Base-by-base conservation (phyloP, 2,113 vertebrate genomes). In the Ciconia maguari region DNA sequence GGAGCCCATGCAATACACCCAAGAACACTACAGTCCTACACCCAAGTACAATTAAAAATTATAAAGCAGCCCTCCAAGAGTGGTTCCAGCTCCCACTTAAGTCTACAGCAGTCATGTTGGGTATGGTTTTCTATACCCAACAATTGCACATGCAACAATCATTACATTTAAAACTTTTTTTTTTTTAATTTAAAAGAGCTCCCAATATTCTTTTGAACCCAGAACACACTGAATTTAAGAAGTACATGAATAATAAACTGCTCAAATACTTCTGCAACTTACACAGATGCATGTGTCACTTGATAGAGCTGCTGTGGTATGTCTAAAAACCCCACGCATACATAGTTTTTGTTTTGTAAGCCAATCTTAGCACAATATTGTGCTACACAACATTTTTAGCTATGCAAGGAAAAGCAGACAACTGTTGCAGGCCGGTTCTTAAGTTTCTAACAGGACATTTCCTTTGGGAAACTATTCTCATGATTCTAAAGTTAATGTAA, bases 1-100 rank as follows among this genome's bases (percentile, higher is more conserved):
- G 96, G 94, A 98, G 98, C 97, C 98, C 98, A 98, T 99, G 99
- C 99, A 99, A 98, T 98, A 98, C 98, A 99, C 98, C 97, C 98
- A 98, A 98, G 98, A 98, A 98, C 97, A 98, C 98, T 98, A 98
- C 96, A 98, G 98, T 98, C 98, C 97, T 98, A 98, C 90, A 98
- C 94, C 96, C 97, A 98, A 97, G 62, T 97, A 98, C 97, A 98
- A 95, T 96, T 98, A 96, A 97, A 97, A 97, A 96, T 93, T 38
- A 97, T 97, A 97, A 84, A 98, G 97, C 97, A 98, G 97, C 97
- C 97, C 97, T 98, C 97, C 89, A 96, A 98, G 95, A 96, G 96
- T 97, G 97, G 97, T 98, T 98, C 95, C 97, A 97, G 96, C 89
- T 97, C 97, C 96, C 97, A 98, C 95, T 97, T 96, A 96, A 97